Evolutionary conservation across 2,888 invertebrate species (phyloP).

Genomic region (Thyatira batis): DNA sequence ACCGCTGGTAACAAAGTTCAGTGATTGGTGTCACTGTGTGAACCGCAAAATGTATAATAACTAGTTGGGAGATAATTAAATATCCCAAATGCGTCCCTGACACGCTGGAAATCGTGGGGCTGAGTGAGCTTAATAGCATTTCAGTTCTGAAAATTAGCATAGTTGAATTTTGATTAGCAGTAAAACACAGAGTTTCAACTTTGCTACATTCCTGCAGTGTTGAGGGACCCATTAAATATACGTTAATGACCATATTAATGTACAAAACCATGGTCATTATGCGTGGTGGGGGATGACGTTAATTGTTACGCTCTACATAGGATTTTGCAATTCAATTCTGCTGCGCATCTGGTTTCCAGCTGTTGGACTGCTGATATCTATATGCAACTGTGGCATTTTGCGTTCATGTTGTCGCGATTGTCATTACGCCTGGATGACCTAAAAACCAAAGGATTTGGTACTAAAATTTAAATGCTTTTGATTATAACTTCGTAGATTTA

Average conservation of each 20-base stretch:
- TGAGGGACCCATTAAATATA: conserved; percentile 57
- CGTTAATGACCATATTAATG: conserved; percentile 55
- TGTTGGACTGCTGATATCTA: no score
- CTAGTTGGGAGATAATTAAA: conserved; percentile 39
- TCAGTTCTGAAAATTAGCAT: conserved; percentile 64
- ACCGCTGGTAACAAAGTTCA: background rate
- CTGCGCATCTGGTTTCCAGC: no score
- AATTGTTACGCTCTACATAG: conserved; percentile 36
- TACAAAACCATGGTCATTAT: conserved; percentile 65
- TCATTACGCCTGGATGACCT: no score
- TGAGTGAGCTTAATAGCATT: conserved; percentile 54
- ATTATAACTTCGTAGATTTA: no score
- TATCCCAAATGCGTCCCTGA: conserved; percentile 29
- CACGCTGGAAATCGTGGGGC: conserved; percentile 26
- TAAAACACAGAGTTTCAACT: conserved; percentile 58
- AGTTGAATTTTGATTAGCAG: conserved; percentile 76
- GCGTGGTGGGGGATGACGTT: conserved; percentile 49
- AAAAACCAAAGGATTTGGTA: no score
- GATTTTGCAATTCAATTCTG: conserved; percentile 50
- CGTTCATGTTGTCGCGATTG: no score
- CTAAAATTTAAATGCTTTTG: no score
- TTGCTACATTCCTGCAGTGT: conserved; percentile 47
- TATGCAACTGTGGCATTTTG: no score
- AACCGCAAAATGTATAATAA: conserved; percentile 17
- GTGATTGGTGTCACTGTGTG: background rate